phyloP scores from a whole-genome alignment of 2,888 invertebrate species.

The Chaitophorus viminalis region DNA sequence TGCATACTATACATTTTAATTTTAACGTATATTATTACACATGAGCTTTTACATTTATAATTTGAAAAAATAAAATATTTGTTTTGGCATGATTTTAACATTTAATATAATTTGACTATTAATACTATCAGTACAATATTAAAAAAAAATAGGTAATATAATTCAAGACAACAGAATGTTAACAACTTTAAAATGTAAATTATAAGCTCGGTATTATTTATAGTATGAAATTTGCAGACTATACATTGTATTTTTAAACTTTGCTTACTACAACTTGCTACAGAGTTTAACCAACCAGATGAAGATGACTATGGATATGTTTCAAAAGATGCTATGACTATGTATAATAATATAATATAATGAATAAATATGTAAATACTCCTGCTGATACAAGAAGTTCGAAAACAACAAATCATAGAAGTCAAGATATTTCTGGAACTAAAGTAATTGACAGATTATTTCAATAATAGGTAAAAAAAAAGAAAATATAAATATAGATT shows the following conservation, averaged over 20 bases:
- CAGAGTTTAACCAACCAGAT: constrained; percentile 81
- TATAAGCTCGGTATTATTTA: not conserved
- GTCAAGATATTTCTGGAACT: constrained; percentile 70
- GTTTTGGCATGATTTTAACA: no score
- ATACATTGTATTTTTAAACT: not conserved
- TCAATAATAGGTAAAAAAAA: no score
- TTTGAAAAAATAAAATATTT: no score
- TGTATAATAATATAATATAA: constrained; percentile 86
- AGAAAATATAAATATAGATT: no score
- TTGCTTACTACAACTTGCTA: not conserved
- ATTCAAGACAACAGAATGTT: not conserved
- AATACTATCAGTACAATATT: no score
- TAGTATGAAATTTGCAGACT: not conserved
- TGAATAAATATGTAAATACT: constrained; percentile 81
- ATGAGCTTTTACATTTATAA: no score
- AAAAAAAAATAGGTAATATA: no score
- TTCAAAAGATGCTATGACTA: constrained; percentile 82
- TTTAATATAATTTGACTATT: no score
- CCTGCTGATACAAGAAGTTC: constrained; percentile 71
- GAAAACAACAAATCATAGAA: constrained; percentile 66
- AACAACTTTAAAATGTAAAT: not conserved
- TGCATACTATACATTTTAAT: no score
- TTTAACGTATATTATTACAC: no score
- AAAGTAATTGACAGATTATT: no score
- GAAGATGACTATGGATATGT: constrained; percentile 93